A percentile compares a stretch with the other conserved stretches of the same genome.
phyloP scores from a whole-genome alignment of 2,113 vertebrate species.

The Dascyllus trimaculatus region DNA sequence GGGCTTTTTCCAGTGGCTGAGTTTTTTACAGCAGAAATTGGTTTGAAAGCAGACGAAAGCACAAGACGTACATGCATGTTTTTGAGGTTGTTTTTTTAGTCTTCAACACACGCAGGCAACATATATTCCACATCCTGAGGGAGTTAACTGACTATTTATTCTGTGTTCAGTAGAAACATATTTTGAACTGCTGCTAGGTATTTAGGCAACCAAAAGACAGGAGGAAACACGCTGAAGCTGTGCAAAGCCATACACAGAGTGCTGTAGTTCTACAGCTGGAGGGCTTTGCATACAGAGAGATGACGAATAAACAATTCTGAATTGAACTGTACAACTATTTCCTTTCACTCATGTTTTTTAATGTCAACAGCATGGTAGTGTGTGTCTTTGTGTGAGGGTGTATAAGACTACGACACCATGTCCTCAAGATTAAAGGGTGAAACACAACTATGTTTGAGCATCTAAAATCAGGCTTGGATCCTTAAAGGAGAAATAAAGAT shows the following conservation, averaged over 20 bases:
- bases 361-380: constrained; percentile 47
- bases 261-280: neutral
- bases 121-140: neutral
- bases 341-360: constrained; percentile 49
- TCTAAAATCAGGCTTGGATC: constrained; percentile 7
- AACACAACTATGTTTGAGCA: neutral
- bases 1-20: constrained; percentile 29
- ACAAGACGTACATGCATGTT: constrained; percentile 5
- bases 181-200: neutral
- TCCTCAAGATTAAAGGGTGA: neutral
- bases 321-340: constrained; percentile 39
- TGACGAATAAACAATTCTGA: constrained; percentile 34
- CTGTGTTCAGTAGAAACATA: constrained; percentile 1
- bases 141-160: constrained; percentile 15
- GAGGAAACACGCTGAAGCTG: neutral
- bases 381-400: neutral
- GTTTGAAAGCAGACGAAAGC: constrained; percentile 28
- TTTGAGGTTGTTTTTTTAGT: constrained; percentile 29
- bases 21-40: constrained; percentile 21
- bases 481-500: neutral
- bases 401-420: neutral
- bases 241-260: neutral
- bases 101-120: neutral
- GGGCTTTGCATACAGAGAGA: constrained; percentile 31
- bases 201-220: neutral